These are phyloP conservation scores for Lasioglossum vierecki DNA, from an alignment of 2,888 invertebrate genomes.

Conservation along the genomic window DNA sequence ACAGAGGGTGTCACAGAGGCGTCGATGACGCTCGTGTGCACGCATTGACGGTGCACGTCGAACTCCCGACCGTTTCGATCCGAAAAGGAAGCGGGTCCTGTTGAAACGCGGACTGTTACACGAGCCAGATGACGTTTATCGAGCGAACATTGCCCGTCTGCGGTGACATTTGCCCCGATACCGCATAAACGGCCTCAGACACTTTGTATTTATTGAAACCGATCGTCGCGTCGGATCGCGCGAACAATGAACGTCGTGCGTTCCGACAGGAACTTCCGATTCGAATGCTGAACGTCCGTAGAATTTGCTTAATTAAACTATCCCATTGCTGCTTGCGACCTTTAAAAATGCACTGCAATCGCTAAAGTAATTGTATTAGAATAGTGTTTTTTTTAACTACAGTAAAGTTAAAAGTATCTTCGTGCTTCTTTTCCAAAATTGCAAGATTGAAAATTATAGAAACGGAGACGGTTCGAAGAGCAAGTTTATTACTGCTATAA, in stretches of 20 bases:
- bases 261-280: conserved; percentile 15
- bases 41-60: background rate
- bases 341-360: background rate
- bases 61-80: conserved; percentile 35
- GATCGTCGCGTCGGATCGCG: background rate
- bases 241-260: conserved; percentile 2
- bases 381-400: too few relatives aligned
- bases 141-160: conserved; percentile 20
- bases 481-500: too few relatives aligned
- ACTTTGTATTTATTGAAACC: conserved; percentile 28
- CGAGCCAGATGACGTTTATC: conserved; percentile 23
- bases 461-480: too few relatives aligned
- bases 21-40: background rate
- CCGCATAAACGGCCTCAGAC: conserved; percentile 17
- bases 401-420: too few relatives aligned
- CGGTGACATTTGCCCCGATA: conserved; percentile 27
- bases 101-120: background rate
- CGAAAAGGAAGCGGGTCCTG: background rate
- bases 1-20: background rate
- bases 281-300: background rate
- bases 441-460: too few relatives aligned
- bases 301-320: background rate
- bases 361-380: too few relatives aligned
- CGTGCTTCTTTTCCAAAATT: too few relatives aligned
- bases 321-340: background rate